Evolutionary conservation across 2,797 vertebrate genomes (phyloP), one percentile per base, ranked within the genome.

Genomic region (Pseudomugil gertrudae): DNA sequence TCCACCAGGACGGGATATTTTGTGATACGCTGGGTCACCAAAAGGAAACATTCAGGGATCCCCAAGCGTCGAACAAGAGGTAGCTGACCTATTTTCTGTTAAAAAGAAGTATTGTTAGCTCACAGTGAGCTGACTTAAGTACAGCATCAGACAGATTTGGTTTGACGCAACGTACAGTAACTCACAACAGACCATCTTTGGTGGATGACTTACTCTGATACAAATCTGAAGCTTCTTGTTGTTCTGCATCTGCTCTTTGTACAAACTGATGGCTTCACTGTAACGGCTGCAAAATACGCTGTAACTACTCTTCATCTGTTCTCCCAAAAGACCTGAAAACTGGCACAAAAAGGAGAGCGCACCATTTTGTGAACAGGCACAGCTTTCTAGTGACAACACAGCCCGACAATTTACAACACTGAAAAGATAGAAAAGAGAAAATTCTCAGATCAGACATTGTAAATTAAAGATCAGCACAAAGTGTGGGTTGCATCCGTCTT

Each of bases 1-100:
- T 99, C 97, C 85, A 99, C 89, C 84, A 99, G 85, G 51, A 98
- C 93, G 0, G 98, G 98, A 74, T 99, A 99, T 30, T 99, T 99
- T 43, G 96, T 98, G 81, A 99, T 96, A 62, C 98, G 96, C 67
- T 99, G 98, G 0, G 98, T 97, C 21, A 99, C 95, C 51, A 99
- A 85, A 0, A 99, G 92, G 66, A 98, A 95, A 43, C 96, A 97
- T 57, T 99, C 98, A 8, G 95, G 95, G 23, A 99, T 82, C 0
- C 96, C 96, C 2, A 96, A 86, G 21, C 98, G 82, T 63, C 96
- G 88, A 71, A 98, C 95, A 0, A 98, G 88, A 60, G 96, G 80
- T n/a, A 92, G 89, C 85, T 95, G 96, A 72, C 95, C 84, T 0
- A 99, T 93, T 95, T 95, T 97, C 97, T 99, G 83, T 3, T 0